These are phyloP conservation scores for Gymnarchus niloticus DNA, from an alignment of 2,113 vertebrate species.

Conservation along the genomic window DNA sequence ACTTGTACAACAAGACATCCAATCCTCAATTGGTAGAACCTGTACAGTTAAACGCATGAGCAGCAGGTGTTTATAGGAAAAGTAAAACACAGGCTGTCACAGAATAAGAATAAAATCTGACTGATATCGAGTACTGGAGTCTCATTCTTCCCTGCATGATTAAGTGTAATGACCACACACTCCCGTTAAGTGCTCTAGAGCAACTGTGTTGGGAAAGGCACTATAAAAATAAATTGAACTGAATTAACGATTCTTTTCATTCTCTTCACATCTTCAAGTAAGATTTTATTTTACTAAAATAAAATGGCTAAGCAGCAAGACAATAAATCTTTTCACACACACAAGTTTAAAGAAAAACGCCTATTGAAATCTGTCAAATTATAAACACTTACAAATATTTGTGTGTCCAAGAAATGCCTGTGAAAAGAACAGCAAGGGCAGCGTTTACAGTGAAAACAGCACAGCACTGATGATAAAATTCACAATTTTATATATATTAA, in stretches of 20 bases:
- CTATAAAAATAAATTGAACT: too few species aligned
- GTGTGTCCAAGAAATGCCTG: neutral
- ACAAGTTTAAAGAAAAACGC: constrained; percentile 15
- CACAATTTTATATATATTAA: constrained; percentile 17
- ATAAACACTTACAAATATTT: constrained; percentile 13
- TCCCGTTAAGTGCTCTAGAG: too few species aligned
- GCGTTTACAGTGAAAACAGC: neutral
- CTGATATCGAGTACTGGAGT: neutral
- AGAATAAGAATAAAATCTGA: neutral
- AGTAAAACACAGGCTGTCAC: neutral
- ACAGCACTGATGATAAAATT: neutral
- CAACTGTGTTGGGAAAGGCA: too few species aligned
- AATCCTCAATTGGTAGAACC: too few species aligned
- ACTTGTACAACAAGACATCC: neutral
- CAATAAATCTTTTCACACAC: constrained; percentile 24
- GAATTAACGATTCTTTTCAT: neutral
- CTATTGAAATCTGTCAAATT: constrained; percentile 8
- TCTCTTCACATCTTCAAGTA: neutral
- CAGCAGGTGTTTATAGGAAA: neutral
- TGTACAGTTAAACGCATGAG: neutral
- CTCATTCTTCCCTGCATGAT: neutral
- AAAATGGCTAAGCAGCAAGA: neutral
- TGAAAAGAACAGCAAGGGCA: neutral
- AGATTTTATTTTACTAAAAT: neutral
- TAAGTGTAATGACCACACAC: too few species aligned